These are phyloP conservation scores for Drosophila grimshawi DNA, from an alignment of 1,140 invertebrate species.

Conservation along the genomic window DNA sequence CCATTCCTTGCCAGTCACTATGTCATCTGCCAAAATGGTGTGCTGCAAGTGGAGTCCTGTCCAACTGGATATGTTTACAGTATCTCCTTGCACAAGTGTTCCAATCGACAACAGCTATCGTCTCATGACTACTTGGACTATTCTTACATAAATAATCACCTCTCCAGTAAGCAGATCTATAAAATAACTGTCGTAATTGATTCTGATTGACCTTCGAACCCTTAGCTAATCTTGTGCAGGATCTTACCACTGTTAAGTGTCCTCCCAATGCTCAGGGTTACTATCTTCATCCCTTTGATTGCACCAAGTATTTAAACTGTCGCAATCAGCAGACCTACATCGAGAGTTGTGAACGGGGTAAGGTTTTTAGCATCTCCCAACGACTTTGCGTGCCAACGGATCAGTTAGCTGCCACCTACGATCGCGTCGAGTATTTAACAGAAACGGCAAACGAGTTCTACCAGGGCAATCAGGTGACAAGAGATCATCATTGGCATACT, in stretches of 20 bases:
- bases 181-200: not conserved
- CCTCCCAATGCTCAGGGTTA: constrained; percentile 84
- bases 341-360: constrained; percentile 86
- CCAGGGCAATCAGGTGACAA: constrained; percentile 12
- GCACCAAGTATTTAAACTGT: constrained; percentile 89
- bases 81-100: constrained; percentile 53
- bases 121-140: constrained; percentile 60
- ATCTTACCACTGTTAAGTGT: constrained; percentile 57
- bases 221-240: constrained; percentile 50
- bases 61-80: constrained; percentile 56
- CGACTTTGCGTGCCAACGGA: constrained; percentile 52
- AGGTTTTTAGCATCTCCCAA: constrained; percentile 70
- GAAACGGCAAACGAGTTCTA: constrained; percentile 54
- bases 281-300: constrained; percentile 87
- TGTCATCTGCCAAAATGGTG: constrained; percentile 59
- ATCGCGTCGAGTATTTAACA: constrained; percentile 61
- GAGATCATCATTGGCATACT: not conserved
- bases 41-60: constrained; percentile 56
- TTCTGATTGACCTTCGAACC: constrained; percentile 36
- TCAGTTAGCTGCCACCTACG: constrained; percentile 48
- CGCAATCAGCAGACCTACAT: constrained; percentile 86
- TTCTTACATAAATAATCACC: constrained; percentile 38
- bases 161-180: constrained; percentile 50
- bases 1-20: constrained; percentile 69
- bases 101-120: constrained; percentile 13